phyloP scores from a whole-genome alignment of 2,113 vertebrate genomes.

The Cacatua alba region DNA sequence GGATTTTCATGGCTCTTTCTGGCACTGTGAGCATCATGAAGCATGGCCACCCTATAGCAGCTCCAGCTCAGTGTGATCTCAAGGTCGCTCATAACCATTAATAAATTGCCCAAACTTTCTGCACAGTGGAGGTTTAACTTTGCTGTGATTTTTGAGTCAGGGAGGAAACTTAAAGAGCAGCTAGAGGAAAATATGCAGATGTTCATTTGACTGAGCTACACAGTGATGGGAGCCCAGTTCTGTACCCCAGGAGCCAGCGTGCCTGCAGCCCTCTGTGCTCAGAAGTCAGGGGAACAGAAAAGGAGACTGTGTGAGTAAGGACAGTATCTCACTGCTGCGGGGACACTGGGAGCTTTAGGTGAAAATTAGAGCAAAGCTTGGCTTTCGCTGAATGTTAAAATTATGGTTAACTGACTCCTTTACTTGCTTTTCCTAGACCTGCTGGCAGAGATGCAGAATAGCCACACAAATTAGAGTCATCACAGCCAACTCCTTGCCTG shows the following conservation, averaged over 20 bases:
- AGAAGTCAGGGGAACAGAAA: not conserved
- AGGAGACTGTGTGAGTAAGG: not conserved
- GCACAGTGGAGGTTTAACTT: not conserved
- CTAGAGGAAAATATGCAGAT: not conserved
- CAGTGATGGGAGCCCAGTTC: not conserved
- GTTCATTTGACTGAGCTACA: not conserved
- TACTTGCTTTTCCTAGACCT: not conserved
- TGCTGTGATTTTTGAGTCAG: not conserved
- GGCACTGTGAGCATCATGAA: accelerated
- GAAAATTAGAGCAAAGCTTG: not conserved
- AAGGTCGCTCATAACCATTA: not conserved
- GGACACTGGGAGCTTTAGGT: not conserved
- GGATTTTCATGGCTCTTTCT: not conserved
- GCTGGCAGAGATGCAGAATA: accelerated
- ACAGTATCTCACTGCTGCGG: not conserved
- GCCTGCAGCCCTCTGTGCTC: not conserved
- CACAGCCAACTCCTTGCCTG: not conserved
- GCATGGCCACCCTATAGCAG: too few relatives aligned
- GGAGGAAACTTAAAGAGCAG: not conserved
- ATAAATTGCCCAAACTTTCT: not conserved
- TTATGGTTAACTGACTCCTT: not conserved
- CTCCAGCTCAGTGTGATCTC: not conserved
- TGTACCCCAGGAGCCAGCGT: accelerated
- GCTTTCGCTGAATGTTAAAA: not conserved
- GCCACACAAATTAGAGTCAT: not conserved